These are phyloP conservation scores for Heliconius ismenius DNA, from an alignment of 2,888 invertebrate species.

Conservation along the genomic window DNA sequence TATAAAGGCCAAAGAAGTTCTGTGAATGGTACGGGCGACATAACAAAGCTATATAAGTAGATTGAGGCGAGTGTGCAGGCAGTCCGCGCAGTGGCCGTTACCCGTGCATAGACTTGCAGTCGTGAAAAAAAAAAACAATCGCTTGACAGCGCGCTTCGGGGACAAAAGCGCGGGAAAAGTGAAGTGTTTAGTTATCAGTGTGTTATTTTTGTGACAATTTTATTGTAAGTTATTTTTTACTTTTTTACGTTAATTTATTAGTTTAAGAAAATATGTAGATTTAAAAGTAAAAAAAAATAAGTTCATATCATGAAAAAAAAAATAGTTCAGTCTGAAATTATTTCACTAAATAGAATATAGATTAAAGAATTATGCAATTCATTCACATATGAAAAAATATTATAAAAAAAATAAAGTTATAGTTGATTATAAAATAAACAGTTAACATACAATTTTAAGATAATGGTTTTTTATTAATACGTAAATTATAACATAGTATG, in stretches of 20 bases:
- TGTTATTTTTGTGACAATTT: conserved; percentile 29
- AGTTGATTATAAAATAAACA: too few relatives aligned
- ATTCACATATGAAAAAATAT: too few relatives aligned
- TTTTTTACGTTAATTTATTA: background rate
- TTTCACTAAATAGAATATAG: too few relatives aligned
- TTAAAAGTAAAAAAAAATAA: too few relatives aligned
- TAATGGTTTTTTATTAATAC: too few relatives aligned
- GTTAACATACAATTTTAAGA: too few relatives aligned
- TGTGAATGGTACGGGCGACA: conserved; percentile 42
- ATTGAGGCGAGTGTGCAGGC: conserved; percentile 53
- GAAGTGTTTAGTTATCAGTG: conserved; percentile 43
- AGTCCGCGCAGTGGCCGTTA: conserved; percentile 55
- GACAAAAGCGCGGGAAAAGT: conserved; percentile 49
- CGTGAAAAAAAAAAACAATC: conserved; percentile 45
- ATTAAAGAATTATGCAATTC: too few relatives aligned
- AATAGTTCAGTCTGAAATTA: too few relatives aligned
- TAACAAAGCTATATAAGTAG: conserved; percentile 67
- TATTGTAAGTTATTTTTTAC: conserved; percentile 4
- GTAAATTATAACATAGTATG: too few relatives aligned
- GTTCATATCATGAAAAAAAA: too few relatives aligned
- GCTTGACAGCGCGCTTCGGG: conserved; percentile 39
- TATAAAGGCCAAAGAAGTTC: conserved; percentile 44
- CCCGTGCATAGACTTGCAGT: conserved; percentile 51
- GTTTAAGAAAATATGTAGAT: background rate
- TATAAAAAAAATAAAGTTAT: too few relatives aligned